Conservation (phyloP, 1,140 invertebrate genomes). For the Cheumatopsyche charites region DNA sequence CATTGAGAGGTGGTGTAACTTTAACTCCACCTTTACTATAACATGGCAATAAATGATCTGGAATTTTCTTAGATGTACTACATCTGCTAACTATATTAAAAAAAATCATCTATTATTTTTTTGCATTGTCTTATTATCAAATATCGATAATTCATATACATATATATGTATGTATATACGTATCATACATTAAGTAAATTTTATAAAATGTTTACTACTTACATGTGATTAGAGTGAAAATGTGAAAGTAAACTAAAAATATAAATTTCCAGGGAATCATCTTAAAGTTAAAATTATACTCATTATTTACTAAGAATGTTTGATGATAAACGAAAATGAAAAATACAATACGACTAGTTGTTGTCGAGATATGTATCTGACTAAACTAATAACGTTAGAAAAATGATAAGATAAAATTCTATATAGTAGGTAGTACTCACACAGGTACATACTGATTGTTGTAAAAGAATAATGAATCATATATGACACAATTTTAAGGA, state of each 20-base stretch:
- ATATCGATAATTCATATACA: too few species aligned
- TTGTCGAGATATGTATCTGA: neutral
- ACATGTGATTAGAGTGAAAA: neutral
- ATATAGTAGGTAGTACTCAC: neutral
- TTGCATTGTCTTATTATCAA: too few species aligned
- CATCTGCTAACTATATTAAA: slow-evolving; percentile 29
- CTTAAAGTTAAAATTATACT: neutral
- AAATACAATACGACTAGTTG: neutral
- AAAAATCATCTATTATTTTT: neutral
- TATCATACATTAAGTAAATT: neutral
- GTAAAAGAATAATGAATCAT: too few species aligned
- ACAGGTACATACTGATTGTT: too few species aligned
- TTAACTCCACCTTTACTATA: slow-evolving; percentile 41
- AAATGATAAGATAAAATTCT: slow-evolving; percentile 20
- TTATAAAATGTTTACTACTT: neutral
- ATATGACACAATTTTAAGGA: too few species aligned
- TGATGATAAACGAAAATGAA: neutral
- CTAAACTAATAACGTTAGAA: slow-evolving; percentile 16
- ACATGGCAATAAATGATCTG: slow-evolving; percentile 42
- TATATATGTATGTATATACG: too few species aligned
- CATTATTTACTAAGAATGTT: neutral
- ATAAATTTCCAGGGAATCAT: neutral
- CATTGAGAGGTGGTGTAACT: slow-evolving; percentile 38
- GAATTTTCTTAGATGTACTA: slow-evolving; percentile 37
- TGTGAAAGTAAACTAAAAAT: neutral